Conservation (phyloP, 2,888 invertebrate genomes). For the Heliconius ethilla region DNA sequence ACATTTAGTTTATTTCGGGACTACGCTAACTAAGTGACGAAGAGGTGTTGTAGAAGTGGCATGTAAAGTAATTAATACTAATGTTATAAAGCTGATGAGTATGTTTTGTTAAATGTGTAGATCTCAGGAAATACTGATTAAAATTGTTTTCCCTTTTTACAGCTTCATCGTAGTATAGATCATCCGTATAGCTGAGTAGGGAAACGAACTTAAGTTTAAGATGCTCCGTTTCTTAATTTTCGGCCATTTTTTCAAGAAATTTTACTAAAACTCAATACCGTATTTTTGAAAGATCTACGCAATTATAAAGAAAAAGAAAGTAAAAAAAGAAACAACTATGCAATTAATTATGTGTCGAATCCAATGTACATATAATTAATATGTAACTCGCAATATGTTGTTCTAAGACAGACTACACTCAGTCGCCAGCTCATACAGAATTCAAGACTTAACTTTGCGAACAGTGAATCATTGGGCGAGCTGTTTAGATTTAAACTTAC, state of each 20-base stretch:
- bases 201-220: no score
- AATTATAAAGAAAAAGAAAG: not conserved
- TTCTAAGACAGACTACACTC: constrained; percentile 17
- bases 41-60: constrained; percentile 8
- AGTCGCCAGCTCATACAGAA: constrained; percentile 29
- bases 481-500: constrained; percentile 34
- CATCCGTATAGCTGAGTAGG: no score
- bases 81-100: no score
- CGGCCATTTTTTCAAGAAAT: no score
- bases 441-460: constrained; percentile 31
- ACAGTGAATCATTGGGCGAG: constrained; percentile 36
- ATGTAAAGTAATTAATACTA: no score
- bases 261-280: no score
- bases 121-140: no score
- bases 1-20: constrained; percentile 31
- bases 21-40: constrained; percentile 10
- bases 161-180: no score
- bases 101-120: no score
- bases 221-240: no score
- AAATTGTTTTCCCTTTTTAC: no score
- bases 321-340: not conserved
- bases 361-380: not conserved
- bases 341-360: not conserved
- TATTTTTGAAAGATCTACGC: no score
- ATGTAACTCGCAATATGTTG: constrained; percentile 4